Evolutionary conservation across 2,797 vertebrate species (phyloP).

Genomic region (Acanthornis magna): DNA sequence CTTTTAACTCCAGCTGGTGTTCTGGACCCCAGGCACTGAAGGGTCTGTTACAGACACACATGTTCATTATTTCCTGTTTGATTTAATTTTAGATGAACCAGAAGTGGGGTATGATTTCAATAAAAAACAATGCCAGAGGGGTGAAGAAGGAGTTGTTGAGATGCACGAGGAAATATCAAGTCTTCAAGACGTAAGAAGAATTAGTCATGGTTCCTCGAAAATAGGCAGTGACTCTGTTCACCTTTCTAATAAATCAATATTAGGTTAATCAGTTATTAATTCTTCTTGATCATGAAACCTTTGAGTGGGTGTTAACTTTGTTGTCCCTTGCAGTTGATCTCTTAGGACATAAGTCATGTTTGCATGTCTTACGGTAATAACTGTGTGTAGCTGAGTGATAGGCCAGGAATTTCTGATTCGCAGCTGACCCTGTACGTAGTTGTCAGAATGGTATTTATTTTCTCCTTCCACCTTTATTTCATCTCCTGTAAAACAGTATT

Average conservation of each 20-base stretch:
- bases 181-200: not conserved
- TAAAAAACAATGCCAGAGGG: not conserved
- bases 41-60: not conserved
- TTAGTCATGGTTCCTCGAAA: not conserved
- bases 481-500: not conserved
- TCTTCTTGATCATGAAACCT: not conserved
- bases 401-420: not conserved
- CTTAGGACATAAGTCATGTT: not conserved
- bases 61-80: constrained; percentile 3
- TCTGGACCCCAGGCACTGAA: not conserved
- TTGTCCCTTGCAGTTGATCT: not conserved
- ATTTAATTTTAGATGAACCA: constrained; percentile 3
- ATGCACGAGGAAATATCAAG: not conserved
- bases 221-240: not conserved
- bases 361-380: not conserved
- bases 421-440: not conserved
- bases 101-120: constrained; percentile 14
- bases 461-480: not conserved
- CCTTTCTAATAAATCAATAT: not conserved
- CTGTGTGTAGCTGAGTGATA: not conserved
- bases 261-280: not conserved
- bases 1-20: not conserved
- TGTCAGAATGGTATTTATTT: not conserved
- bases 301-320: not conserved
- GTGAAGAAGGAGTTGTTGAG: not conserved